Conservation (phyloP, 2,113 vertebrate species). For the Hydrolagus affinis region DNA sequence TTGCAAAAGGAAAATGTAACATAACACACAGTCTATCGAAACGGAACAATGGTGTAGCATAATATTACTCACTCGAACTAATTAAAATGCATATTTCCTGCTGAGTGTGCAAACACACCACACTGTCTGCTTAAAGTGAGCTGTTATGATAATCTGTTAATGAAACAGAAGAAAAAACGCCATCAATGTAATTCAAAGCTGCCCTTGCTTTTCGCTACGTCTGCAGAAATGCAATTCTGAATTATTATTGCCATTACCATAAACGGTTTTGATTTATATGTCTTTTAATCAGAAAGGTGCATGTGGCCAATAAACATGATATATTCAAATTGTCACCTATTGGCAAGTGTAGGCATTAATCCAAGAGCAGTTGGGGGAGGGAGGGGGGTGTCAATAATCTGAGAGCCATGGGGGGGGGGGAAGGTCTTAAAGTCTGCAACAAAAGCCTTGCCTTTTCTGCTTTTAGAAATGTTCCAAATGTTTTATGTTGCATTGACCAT, state of each 20-base stretch:
- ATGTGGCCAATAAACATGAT: neutral
- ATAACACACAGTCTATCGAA: neutral
- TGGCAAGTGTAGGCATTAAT: neutral
- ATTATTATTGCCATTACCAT: neutral
- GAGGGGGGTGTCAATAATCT: neutral
- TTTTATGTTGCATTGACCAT: neutral
- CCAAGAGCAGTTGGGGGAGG: neutral
- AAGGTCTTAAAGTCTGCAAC: neutral
- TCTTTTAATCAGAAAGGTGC: neutral
- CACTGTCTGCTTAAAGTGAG: neutral
- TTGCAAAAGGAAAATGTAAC: neutral
- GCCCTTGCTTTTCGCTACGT: neutral
- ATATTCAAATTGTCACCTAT: neutral
- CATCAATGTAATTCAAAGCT: conserved; percentile 12
- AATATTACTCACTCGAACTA: neutral
- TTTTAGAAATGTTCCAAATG: neutral
- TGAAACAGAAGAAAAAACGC: conserved; percentile 1
- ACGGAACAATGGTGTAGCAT: neutral
- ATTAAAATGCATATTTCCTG: neutral
- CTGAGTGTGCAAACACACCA: neutral
- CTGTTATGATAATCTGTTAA: conserved; percentile 4
- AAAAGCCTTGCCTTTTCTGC: neutral
- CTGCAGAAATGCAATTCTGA: conserved; percentile 18
- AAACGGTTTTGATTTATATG: conserved; percentile 20
- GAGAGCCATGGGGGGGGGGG: neutral